These are phyloP conservation scores for Eleutherodactylus coqui DNA, from an alignment of 2,797 vertebrate species.

Conservation along the genomic window DNA sequence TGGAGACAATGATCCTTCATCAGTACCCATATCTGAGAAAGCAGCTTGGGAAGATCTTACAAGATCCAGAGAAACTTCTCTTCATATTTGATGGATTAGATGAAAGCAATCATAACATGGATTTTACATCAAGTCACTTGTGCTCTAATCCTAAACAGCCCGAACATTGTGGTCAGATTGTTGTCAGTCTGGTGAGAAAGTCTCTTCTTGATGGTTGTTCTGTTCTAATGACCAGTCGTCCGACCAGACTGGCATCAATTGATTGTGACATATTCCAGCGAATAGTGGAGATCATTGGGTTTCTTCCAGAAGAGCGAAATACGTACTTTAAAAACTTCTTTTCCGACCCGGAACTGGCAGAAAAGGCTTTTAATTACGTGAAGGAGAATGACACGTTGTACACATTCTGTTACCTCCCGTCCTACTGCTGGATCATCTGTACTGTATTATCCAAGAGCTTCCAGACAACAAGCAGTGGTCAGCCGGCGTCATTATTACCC, in stretches of 20 bases:
- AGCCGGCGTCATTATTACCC: constrained; percentile 63
- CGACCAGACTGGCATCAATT: constrained; percentile 1
- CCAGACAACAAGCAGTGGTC: constrained; percentile 33
- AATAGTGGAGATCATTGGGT: constrained; percentile 71
- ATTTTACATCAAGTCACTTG: neutral
- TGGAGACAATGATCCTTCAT: constrained; percentile 66
- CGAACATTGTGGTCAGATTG: neutral
- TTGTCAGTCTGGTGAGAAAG: constrained; percentile 69
- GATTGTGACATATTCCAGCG: constrained; percentile 41
- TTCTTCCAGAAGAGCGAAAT: constrained; percentile 73
- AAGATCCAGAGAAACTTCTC: constrained; percentile 70
- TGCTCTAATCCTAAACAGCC: neutral
- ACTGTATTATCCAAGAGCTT: constrained; percentile 62
- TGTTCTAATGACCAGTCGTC: constrained; percentile 71
- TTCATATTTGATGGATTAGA: constrained; percentile 79
- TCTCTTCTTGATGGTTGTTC: constrained; percentile 73
- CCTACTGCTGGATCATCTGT: constrained; percentile 73
- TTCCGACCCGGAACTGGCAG: constrained; percentile 67
- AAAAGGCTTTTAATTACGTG: constrained; percentile 75
- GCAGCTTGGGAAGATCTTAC: constrained; percentile 38
- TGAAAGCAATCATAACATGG: constrained; percentile 43
- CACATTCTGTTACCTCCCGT: constrained; percentile 60
- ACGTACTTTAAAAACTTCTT: constrained; percentile 72
- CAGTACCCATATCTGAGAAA: neutral
- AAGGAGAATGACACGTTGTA: constrained; percentile 69